Evolutionary conservation across 1,140 invertebrate species (phyloP).

Genomic region (Drosophila obscura): DNA sequence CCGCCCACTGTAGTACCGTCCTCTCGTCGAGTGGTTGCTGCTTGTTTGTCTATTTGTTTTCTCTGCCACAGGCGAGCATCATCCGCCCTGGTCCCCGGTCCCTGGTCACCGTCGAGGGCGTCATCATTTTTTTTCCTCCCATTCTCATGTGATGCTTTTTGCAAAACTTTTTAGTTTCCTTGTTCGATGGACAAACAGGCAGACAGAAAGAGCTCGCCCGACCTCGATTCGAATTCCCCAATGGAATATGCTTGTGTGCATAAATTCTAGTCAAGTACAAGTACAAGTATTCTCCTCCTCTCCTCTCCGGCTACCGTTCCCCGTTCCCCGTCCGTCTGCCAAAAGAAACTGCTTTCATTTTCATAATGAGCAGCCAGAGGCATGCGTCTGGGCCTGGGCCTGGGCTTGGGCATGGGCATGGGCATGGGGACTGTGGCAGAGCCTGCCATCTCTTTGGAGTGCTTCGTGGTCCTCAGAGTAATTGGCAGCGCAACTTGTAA

Average conservation of each 20-base stretch:
- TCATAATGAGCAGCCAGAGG: constrained; percentile 66
- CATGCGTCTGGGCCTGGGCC: not conserved
- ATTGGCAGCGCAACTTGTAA: constrained; percentile 60
- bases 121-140: constrained; percentile 62
- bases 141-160: constrained; percentile 54
- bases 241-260: constrained; percentile 74
- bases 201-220: constrained; percentile 15
- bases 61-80: constrained; percentile 21
- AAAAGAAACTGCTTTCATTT: constrained; percentile 65
- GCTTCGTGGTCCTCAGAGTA: constrained; percentile 44
- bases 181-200: constrained; percentile 69
- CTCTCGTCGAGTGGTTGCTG: constrained; percentile 52
- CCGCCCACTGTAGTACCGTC: constrained; percentile 33
- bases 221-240: constrained; percentile 63
- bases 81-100: constrained; percentile 6
- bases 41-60: constrained; percentile 74
- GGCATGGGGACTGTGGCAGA: not conserved
- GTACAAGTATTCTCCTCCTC: too few species aligned
- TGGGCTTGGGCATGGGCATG: not conserved
- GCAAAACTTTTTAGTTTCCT: constrained; percentile 74
- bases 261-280: constrained; percentile 63
- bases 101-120: constrained; percentile 54
- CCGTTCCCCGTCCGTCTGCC: constrained; percentile 19
- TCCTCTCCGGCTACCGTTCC: constrained; percentile 7
- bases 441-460: constrained; percentile 6